Percentiles rank a stretch among this genome's conserved stretches.
Conservation (phyloP, 2,888 invertebrate genomes). For the Mythimna albipuncta region DNA sequence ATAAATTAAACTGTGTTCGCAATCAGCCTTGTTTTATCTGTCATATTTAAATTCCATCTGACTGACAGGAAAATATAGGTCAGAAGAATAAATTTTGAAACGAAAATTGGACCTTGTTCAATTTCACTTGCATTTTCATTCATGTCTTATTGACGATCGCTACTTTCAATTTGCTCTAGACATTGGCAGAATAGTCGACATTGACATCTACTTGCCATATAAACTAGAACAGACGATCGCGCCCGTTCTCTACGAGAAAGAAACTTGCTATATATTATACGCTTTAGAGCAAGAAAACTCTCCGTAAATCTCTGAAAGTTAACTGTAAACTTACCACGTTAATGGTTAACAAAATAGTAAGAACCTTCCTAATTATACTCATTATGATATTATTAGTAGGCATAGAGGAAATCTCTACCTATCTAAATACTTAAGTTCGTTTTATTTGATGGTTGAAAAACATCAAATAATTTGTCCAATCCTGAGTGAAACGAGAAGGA, state of each 20-base stretch:
- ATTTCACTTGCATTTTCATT: slow-evolving; percentile 38
- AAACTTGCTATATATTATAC: too few relatives aligned
- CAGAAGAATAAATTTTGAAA: slow-evolving; percentile 1
- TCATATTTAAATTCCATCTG: slow-evolving; percentile 40
- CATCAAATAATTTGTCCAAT: too few relatives aligned
- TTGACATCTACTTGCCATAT: too few relatives aligned
- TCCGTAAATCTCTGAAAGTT: neutral
- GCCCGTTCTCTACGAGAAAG: neutral
- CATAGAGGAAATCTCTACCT: too few relatives aligned
- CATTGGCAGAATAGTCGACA: too few relatives aligned
- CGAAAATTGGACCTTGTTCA: slow-evolving; percentile 25
- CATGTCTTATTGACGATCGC: neutral
- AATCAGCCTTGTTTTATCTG: slow-evolving; percentile 57
- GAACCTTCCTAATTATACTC: too few relatives aligned
- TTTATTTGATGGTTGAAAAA: too few relatives aligned
- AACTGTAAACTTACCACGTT: neutral
- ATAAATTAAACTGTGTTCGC: slow-evolving; percentile 68
- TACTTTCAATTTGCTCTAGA: too few relatives aligned
- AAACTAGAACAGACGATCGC: neutral
- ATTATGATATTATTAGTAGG: too few relatives aligned
- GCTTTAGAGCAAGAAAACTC: neutral
- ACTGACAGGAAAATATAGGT: slow-evolving; percentile 41
- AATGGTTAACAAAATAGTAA: neutral
- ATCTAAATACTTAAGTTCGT: too few relatives aligned
- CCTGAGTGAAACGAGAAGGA: too few relatives aligned